Conservation (phyloP, 2,797 vertebrate species). For the Peromyscus aztecus region DNA sequence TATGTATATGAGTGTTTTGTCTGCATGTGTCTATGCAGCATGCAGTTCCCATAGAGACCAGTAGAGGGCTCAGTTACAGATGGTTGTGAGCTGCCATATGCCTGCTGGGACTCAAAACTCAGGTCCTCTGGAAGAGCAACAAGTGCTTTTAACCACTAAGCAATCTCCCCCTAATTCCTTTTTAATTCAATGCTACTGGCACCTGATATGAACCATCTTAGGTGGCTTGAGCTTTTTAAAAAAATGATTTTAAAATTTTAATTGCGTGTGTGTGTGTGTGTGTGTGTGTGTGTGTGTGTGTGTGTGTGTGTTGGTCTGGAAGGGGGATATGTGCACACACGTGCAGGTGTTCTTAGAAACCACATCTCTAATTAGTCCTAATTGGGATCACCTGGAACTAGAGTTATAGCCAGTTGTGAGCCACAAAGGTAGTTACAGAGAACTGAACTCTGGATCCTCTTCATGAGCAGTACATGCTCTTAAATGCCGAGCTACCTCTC, state of each 20-base stretch:
- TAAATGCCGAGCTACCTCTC: background rate
- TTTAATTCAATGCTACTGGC: background rate
- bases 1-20: background rate
- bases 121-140: background rate
- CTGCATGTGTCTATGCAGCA: background rate
- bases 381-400: background rate
- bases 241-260: background rate
- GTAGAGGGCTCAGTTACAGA: background rate
- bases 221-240: background rate
- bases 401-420: background rate
- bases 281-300: background rate
- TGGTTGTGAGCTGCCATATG: background rate
- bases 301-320: background rate
- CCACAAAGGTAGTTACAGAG: background rate
- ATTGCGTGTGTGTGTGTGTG: background rate
- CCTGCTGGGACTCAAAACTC: too few relatives aligned
- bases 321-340: too few relatives aligned
- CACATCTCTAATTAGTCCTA: background rate
- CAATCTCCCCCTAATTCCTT: background rate
- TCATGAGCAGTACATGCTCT: background rate
- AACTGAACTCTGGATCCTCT: background rate
- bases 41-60: background rate
- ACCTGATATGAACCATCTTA: background rate
- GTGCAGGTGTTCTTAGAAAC: background rate
- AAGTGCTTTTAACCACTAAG: background rate